Evolutionary conservation across 1,140 invertebrate species (phyloP), one percentile per base, ranked within the genome.

Genomic region (Drosophila pruinosa): DNA sequence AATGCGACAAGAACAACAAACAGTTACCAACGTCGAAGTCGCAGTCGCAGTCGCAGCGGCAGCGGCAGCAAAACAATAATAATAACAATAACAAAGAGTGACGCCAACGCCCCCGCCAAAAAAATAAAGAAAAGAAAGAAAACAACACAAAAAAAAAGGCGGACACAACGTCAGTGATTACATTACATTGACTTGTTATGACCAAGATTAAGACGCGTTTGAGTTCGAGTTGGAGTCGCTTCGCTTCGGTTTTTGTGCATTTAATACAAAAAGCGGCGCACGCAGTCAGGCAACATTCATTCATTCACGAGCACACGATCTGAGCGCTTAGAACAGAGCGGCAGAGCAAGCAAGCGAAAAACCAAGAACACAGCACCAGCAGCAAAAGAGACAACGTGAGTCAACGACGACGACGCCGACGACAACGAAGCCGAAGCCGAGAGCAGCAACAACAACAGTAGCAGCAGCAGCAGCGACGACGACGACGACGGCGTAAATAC

Each of bases 281-380:
- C 69, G 24, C 65, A 78, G 53, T 43, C 73, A 63, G 48, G 28
- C 63, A 69, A 65, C 74, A 86, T 75, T 86, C 82, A 86, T 86
- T 86, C 82, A 88, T 75, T 72, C 67, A 47, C 83, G 74, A 78
- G 75, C 72, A 75, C 41, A 75, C 71, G 69, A 62, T 78, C 68
- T 72, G 75, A 86, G 82, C 71, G 78, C 78, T 86, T 88, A 86
- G 75, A 86, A 89, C 73, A 39, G 31, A 76, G 53, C 58, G 72
- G 65, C 75, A 65, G 48, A 81, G 58, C 58, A 65, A 34, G 28
- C 28, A 10, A 31, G 28, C 28, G n/a, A n/a, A 31, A 7, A 31
- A 31, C 10, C 31, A 34, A 34, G 31, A 34, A 34, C 15, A 22
- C 15, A 2, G 28, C 22, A 48, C 17, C 28, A 65, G 36, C 48